phyloP scores from a whole-genome alignment of 2,113 vertebrate genomes.

The Delphinus delphis region DNA sequence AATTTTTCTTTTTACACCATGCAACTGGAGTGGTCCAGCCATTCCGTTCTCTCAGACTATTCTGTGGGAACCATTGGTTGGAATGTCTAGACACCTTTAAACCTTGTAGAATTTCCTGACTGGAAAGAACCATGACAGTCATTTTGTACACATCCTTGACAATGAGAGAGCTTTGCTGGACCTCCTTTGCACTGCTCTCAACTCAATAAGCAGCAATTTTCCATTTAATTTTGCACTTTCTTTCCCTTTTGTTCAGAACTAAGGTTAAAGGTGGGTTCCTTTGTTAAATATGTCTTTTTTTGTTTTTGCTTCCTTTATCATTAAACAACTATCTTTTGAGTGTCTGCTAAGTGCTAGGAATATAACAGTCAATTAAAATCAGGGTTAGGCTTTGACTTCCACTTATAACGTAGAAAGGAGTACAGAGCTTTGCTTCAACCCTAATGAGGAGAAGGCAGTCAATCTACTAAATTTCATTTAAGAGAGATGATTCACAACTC shows the following conservation, averaged over 20 bases:
- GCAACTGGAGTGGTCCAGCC: no score
- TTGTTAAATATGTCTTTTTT: not conserved
- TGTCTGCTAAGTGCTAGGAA: no score
- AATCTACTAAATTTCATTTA: no score
- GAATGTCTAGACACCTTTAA: not conserved
- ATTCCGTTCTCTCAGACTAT: rapidly evolving
- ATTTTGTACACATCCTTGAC: not conserved
- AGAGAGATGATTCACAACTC: not conserved
- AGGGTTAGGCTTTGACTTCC: no score
- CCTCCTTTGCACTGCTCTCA: not conserved
- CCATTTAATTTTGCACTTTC: not conserved
- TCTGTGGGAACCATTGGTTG: not conserved
- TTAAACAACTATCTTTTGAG: not conserved
- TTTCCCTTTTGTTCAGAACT: not conserved
- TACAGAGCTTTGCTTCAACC: not conserved
- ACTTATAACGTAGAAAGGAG: rapidly evolving
- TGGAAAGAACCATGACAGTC: rapidly evolving
- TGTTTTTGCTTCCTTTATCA: not conserved
- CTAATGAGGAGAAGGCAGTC: rapidly evolving
- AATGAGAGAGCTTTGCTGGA: not conserved
- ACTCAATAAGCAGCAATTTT: not conserved
- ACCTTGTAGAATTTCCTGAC: no score
- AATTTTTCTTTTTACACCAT: not conserved
- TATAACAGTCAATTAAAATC: not conserved
- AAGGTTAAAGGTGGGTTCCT: not conserved